Evolutionary conservation across 2,888 invertebrate species (phyloP), one percentile per base, ranked within the genome.

Genomic region (Phragmatobia fuliginosa): DNA sequence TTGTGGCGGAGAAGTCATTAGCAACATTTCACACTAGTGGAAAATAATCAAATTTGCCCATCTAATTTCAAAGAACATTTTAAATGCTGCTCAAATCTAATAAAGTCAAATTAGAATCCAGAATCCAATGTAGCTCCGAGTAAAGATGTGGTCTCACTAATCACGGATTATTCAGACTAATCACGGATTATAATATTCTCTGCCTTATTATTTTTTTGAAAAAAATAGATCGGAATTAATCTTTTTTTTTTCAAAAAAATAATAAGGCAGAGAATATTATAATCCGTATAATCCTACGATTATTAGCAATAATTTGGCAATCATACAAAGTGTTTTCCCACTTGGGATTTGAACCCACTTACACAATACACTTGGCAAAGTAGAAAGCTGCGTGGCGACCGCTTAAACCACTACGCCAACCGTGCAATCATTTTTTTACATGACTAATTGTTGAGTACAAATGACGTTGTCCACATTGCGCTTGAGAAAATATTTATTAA

Each of bases 61-160:
- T 87, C 85, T 84, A 89, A 89, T 87, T 88, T 87, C 85, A 89
- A 88, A 87, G 87, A 86, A 89, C 89, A 88, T 91, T 91, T 92
- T 91, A 91, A 91, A 92, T 92, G 91, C 91, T 88, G 88, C 89
- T 91, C 88, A 91, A 92, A 92, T 90, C 91, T 90, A 92, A 92
- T 92, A 90, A 92, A 90, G 90, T 87, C 90, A 88, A 90, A 91
- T 92, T 92, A 92, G 90, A 88, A 89, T 89, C 90, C 91, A 92
- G 90, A 88, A 89, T 89, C 90, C 91, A 86, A 91, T 92, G 90
- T 90, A 90, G 90, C 81, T 76, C 78, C 71, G 70, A 62, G 68
- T 76, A 72, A 75, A 70, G 80, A 73, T 74, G 65, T 32, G 82
- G 83, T 78, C 66, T 60, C 49, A 73, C 68, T 76, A 61, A 32